Percentiles rank a stretch among this genome's conserved stretches.
Evolutionary conservation across 1,140 invertebrate genomes (phyloP).

Genomic region (Lamellibrachia luymesi): DNA sequence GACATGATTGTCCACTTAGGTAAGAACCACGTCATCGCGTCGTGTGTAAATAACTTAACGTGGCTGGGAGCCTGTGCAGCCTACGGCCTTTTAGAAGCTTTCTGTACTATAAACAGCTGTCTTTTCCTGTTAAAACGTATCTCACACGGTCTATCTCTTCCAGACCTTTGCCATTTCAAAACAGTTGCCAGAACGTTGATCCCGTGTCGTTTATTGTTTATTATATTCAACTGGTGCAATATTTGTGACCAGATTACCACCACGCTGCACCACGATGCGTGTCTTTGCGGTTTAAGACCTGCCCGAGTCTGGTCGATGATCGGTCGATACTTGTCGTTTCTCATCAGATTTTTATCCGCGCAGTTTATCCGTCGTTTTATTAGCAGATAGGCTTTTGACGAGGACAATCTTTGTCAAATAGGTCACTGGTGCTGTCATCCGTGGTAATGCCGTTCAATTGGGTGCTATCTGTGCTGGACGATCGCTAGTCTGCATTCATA

Average conservation of each 20-base stretch:
- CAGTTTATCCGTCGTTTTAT: not conserved
- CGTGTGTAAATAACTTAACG: not conserved
- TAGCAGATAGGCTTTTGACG: not conserved
- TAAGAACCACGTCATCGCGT: not conserved
- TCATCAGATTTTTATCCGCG: not conserved
- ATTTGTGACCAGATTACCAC: not conserved
- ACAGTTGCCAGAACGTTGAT: too few species aligned
- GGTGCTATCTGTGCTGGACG: not conserved
- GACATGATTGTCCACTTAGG: not conserved
- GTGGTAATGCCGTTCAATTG: not conserved
- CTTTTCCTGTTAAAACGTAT: not conserved
- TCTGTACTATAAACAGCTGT: not conserved
- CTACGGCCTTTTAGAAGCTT: not conserved
- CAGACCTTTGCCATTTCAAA: not conserved
- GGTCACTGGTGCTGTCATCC: not conserved
- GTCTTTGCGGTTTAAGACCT: not conserved
- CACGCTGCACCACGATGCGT: not conserved
- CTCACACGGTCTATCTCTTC: not conserved
- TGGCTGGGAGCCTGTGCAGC: not conserved
- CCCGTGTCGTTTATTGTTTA: too few species aligned
- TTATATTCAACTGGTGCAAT: not conserved
- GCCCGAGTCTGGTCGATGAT: not conserved
- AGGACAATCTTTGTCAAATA: not conserved
- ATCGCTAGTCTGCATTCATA: not conserved
- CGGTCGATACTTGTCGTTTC: not conserved